A percentile compares a stretch with the other conserved stretches of the same genome.
These are phyloP conservation scores for Stichodactyla helianthus DNA, from an alignment of 64 coral and sea anemone genomes.

Conservation along the genomic window DNA sequence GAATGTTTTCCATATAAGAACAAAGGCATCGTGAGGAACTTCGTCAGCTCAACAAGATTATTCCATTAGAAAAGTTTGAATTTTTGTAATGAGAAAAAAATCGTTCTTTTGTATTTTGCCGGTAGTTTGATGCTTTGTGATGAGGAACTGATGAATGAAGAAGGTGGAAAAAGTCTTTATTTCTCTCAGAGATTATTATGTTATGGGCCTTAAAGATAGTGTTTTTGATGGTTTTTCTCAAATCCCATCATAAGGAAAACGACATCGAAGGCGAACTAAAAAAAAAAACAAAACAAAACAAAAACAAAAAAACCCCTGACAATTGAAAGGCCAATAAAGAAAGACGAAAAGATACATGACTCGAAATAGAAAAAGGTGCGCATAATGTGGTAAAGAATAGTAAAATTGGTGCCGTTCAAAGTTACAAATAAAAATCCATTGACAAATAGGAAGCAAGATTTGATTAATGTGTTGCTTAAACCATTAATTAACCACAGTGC, in stretches of 20 bases:
- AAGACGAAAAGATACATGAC: too few relatives aligned
- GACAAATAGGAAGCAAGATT: neutral
- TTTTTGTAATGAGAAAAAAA: neutral
- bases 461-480: conserved; percentile 18
- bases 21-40: neutral
- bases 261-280: too few relatives aligned
- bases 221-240: too few relatives aligned
- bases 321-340: too few relatives aligned
- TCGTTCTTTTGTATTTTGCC: neutral
- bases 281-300: too few relatives aligned
- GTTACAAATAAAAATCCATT: neutral
- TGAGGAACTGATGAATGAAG: neutral
- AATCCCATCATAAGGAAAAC: too few relatives aligned
- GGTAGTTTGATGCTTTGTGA: neutral
- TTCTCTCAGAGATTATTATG: neutral
- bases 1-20: neutral
- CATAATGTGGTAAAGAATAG: neutral
- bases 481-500: conserved; percentile 9
- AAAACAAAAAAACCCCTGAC: too few relatives aligned
- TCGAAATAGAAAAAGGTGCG: neutral
- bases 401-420: neutral
- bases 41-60: neutral
- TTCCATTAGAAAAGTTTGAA: neutral
- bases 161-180: neutral
- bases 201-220: too few relatives aligned